Evolutionary conservation across 2,797 vertebrate genomes (phyloP).

Genomic region (Capromys pilorides): DNA sequence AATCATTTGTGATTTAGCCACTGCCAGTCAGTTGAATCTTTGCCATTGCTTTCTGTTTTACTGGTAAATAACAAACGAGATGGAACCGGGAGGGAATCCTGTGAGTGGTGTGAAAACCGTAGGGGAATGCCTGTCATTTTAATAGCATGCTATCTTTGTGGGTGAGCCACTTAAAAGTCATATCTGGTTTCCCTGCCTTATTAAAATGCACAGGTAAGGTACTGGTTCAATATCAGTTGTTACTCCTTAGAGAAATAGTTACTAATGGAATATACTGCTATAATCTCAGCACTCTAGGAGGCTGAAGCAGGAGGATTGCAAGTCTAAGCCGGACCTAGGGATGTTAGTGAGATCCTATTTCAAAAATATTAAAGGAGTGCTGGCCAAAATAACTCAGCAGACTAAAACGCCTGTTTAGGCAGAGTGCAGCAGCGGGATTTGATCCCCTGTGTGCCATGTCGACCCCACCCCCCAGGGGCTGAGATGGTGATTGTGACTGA

Average conservation of each 20-base stretch:
- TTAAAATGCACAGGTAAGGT: neutral
- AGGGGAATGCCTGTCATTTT: conserved; percentile 2
- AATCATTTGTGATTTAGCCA: neutral
- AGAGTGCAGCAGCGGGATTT: too few relatives aligned
- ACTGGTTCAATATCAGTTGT: conserved; percentile 1
- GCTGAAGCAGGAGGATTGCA: neutral
- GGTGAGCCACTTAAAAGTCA: conserved; percentile 9
- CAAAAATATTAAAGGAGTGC: neutral
- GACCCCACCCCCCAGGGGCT: too few relatives aligned
- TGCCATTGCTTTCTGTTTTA: conserved; percentile 47
- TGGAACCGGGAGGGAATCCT: neutral
- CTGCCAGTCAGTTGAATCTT: conserved; percentile 12
- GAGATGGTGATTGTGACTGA: too few relatives aligned
- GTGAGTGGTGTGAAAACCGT: conserved; percentile 1
- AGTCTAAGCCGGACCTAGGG: neutral
- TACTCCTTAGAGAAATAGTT: neutral
- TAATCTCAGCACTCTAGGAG: neutral
- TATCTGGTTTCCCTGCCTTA: conserved; percentile 29
- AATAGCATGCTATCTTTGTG: conserved; percentile 30
- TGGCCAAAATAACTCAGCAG: too few relatives aligned
- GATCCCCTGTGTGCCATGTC: too few relatives aligned
- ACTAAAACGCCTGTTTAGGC: too few relatives aligned
- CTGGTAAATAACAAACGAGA: conserved; percentile 43
- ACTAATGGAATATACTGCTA: neutral
- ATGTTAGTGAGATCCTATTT: neutral